Evolutionary conservation across 2,113 vertebrate genomes (phyloP).

Genomic region (Aplodontia rufa): DNA sequence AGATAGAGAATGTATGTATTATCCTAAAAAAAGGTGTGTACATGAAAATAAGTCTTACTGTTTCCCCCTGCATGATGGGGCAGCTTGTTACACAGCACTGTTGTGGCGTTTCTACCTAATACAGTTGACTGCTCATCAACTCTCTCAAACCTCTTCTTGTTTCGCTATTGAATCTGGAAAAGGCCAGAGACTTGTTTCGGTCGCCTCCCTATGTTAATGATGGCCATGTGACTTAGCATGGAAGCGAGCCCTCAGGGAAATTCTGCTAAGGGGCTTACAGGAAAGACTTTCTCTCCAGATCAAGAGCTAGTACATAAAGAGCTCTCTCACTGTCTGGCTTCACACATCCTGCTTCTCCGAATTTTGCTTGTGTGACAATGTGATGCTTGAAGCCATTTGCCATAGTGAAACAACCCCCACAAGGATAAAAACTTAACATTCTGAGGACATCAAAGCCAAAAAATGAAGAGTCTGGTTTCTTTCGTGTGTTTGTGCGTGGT

Average conservation of each 20-base stretch:
- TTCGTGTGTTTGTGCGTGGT: too few species aligned
- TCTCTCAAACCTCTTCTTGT: not conserved
- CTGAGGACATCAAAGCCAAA: not conserved
- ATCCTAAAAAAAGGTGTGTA: too few species aligned
- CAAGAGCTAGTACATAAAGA: not conserved
- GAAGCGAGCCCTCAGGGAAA: not conserved
- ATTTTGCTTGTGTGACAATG: not conserved
- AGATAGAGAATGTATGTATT: too few species aligned
- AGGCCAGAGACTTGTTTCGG: not conserved
- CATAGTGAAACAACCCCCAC: not conserved
- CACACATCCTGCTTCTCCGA: not conserved
- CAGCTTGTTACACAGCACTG: not conserved
- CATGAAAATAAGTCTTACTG: too few species aligned
- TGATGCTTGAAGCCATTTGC: not conserved
- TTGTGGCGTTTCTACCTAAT: not conserved
- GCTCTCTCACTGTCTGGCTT: not conserved
- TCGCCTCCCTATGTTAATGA: not conserved
- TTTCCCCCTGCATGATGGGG: too few species aligned
- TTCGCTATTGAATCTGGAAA: not conserved
- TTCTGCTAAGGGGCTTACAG: not conserved
- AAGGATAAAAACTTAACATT: not conserved
- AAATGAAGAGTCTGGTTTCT: not conserved
- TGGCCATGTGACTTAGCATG: not conserved
- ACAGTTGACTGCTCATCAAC: not conserved
- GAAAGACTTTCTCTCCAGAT: not conserved